These are phyloP conservation scores for Tursiops truncatus DNA, from an alignment of 2,113 vertebrate genomes.

Conservation along the genomic window DNA sequence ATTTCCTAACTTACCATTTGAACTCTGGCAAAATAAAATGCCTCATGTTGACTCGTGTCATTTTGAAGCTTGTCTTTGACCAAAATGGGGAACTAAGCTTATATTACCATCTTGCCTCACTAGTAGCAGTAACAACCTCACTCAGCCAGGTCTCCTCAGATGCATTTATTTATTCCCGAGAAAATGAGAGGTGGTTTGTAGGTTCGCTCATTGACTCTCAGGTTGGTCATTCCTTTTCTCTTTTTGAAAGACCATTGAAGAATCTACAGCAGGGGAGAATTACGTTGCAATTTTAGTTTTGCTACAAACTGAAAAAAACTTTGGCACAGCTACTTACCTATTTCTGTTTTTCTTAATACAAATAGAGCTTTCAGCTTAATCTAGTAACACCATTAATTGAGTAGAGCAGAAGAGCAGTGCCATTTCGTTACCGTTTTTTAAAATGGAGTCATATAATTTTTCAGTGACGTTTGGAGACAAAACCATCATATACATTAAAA, in stretches of 20 bases:
- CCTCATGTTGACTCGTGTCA: background rate
- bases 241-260: background rate
- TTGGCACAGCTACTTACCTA: background rate
- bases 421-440: background rate
- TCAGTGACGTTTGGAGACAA: background rate
- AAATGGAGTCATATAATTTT: background rate
- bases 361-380: background rate
- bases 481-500: background rate
- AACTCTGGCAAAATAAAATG: background rate
- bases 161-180: background rate
- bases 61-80: conserved; percentile 18
- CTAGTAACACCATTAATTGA: background rate
- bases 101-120: background rate
- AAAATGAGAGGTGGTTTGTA: background rate
- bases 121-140: background rate
- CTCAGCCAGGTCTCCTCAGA: background rate
- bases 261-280: background rate
- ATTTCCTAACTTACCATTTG: conserved; percentile 9
- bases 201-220: background rate
- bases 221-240: background rate
- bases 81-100: background rate
- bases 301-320: background rate
- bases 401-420: background rate
- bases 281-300: background rate
- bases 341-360: background rate